Percentiles rank a stretch among this genome's conserved stretches.
Conservation (phyloP, 2,113 vertebrate species). For the Anarrhichthys ocellatus region DNA sequence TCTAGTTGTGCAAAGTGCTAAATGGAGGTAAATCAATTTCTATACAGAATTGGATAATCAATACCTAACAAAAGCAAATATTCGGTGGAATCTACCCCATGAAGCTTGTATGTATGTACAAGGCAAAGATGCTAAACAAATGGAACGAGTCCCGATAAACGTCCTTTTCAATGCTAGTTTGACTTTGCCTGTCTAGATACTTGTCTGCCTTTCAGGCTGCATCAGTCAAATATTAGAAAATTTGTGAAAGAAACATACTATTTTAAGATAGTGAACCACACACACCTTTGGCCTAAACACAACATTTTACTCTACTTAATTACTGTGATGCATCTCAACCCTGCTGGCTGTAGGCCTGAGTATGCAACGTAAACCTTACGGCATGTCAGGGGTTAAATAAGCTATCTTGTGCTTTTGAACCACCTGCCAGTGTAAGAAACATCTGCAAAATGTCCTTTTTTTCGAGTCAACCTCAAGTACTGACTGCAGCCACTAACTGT, state of each 20-base stretch:
- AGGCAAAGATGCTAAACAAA: not conserved
- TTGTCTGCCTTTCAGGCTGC: not conserved
- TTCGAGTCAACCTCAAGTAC: not conserved
- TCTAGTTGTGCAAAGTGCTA: not conserved
- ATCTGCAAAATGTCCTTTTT: not conserved
- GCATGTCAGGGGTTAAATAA: not conserved
- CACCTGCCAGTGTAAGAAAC: not conserved
- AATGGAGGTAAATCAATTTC: not conserved
- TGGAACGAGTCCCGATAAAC: not conserved
- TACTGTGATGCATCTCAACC: not conserved
- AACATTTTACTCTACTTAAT: not conserved
- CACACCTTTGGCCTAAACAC: not conserved
- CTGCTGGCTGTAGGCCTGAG: not conserved
- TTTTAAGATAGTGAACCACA: not conserved
- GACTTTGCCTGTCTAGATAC: not conserved
- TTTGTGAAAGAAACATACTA: not conserved
- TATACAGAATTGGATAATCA: not conserved
- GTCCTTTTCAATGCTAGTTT: not conserved
- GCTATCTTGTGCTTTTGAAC: not conserved
- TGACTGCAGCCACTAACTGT: not conserved
- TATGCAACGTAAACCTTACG: not conserved
- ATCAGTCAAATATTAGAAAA: not conserved
- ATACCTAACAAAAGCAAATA: conserved; percentile 12
- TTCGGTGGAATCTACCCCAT: not conserved
- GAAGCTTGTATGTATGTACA: not conserved